These are phyloP conservation scores for Pachypeltis micranthus DNA, from an alignment of 1,140 invertebrate species.

Conservation along the genomic window DNA sequence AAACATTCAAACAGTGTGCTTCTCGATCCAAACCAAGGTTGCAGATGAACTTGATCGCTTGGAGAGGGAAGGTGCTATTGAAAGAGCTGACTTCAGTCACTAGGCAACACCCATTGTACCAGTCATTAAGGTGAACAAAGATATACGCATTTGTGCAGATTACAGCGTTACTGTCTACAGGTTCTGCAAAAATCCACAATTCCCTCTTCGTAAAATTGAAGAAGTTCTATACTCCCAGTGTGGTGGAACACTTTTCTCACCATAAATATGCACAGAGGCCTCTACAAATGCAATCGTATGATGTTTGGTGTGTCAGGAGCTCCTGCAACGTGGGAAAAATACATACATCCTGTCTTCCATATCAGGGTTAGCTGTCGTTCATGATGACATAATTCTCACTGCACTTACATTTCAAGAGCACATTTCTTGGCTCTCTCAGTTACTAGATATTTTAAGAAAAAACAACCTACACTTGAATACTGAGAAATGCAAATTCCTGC, in stretches of 20 bases:
- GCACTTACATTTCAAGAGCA: slow-evolving; percentile 1
- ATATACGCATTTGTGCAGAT: slow-evolving; percentile 37
- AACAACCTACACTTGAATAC: background rate
- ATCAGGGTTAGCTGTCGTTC: background rate
- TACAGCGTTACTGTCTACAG: slow-evolving; percentile 34
- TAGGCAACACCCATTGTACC: slow-evolving; percentile 35
- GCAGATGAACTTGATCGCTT: slow-evolving; percentile 32
- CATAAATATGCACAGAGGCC: slow-evolving; percentile 28
- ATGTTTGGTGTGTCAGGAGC: slow-evolving; percentile 28
- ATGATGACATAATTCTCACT: slow-evolving; percentile 9
- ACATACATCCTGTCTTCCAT: no score
- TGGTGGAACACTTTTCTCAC: slow-evolving; percentile 26
- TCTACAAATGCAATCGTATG: slow-evolving; percentile 28
- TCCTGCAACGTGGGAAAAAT: slow-evolving; percentile 27
- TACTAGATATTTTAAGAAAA: background rate
- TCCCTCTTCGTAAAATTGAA: slow-evolving; percentile 1
- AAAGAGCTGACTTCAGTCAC: slow-evolving; percentile 30
- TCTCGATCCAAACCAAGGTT: slow-evolving; percentile 33
- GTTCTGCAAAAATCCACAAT: background rate
- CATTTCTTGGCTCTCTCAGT: background rate
- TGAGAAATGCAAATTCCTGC: background rate
- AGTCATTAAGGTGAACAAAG: slow-evolving; percentile 31
- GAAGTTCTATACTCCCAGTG: slow-evolving; percentile 16
- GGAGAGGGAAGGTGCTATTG: slow-evolving; percentile 30
- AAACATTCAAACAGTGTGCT: slow-evolving; percentile 29